phyloP scores from a whole-genome alignment of 1,140 invertebrate species.

The Drosophila truncata region DNA sequence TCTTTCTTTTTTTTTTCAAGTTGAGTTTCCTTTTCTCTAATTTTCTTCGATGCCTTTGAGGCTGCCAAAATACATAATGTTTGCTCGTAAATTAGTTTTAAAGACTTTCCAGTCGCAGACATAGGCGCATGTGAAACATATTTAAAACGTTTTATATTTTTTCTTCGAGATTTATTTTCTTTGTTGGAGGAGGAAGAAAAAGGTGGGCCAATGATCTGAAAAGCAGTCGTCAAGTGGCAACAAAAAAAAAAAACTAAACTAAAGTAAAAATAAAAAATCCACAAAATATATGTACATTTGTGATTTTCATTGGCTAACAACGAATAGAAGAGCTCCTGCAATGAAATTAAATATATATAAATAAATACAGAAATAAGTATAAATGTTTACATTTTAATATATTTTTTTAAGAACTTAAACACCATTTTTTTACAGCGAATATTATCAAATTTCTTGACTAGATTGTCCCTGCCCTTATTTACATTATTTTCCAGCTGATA shows the following conservation, averaged over 20 bases:
- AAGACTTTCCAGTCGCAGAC: slow-evolving; percentile 38
- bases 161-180: background rate
- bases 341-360: background rate
- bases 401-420: too few relatives aligned
- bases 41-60: slow-evolving; percentile 8
- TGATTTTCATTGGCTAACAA: background rate
- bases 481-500: background rate
- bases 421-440: too few relatives aligned
- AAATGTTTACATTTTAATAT: too few relatives aligned
- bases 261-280: slow-evolving; percentile 18
- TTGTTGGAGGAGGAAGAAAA: background rate
- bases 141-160: slow-evolving; percentile 18
- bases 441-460: background rate
- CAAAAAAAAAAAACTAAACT: slow-evolving; percentile 1
- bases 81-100: slow-evolving; percentile 48
- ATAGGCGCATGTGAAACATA: slow-evolving; percentile 31
- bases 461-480: background rate
- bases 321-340: background rate
- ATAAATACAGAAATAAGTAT: background rate
- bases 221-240: slow-evolving; percentile 32
- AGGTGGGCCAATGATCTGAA: slow-evolving; percentile 34
- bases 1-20: background rate
- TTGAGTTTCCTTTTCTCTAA: background rate
- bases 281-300: background rate
- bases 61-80: slow-evolving; percentile 38